Evolutionary conservation across 2,113 vertebrate genomes (phyloP).

Genomic region (Chloroceryle aenea): DNA sequence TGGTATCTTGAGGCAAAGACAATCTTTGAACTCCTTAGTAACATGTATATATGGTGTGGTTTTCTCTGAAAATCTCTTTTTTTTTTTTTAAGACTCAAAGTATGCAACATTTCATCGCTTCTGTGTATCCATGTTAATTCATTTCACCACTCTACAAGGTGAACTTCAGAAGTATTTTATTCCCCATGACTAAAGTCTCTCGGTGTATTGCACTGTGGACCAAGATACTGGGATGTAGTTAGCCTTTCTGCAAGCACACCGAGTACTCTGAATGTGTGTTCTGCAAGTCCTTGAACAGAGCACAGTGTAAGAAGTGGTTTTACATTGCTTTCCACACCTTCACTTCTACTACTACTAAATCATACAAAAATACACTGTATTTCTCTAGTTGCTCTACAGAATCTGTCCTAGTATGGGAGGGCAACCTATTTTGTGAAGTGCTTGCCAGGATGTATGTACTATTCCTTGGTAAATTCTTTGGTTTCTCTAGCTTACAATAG

Average conservation of each 20-base stretch:
- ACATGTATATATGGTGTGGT: not conserved
- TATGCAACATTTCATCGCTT: not conserved
- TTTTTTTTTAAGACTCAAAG: not conserved
- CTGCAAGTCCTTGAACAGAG: not conserved
- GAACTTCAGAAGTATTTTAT: not conserved
- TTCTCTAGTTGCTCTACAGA: not conserved
- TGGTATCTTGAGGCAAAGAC: not conserved
- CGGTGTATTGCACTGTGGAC: fast-evolving
- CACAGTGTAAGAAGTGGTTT: not conserved
- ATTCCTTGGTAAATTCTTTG: not conserved
- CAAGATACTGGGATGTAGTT: not conserved
- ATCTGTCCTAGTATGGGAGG: not conserved
- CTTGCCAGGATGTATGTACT: not conserved
- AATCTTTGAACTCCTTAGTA: not conserved
- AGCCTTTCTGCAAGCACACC: not conserved
- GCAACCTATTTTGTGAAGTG: not conserved
- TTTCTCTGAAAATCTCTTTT: not conserved
- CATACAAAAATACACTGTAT: not conserved
- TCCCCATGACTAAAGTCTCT: not conserved
- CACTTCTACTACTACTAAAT: not conserved
- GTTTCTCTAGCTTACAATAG: not conserved
- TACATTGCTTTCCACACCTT: not conserved
- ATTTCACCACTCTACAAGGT: not conserved
- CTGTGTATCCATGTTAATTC: not conserved
- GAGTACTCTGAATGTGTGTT: not conserved